Base-by-base conservation (phyloP, 2,113 vertebrate species). In the Tretioscincus oriximinensis region DNA sequence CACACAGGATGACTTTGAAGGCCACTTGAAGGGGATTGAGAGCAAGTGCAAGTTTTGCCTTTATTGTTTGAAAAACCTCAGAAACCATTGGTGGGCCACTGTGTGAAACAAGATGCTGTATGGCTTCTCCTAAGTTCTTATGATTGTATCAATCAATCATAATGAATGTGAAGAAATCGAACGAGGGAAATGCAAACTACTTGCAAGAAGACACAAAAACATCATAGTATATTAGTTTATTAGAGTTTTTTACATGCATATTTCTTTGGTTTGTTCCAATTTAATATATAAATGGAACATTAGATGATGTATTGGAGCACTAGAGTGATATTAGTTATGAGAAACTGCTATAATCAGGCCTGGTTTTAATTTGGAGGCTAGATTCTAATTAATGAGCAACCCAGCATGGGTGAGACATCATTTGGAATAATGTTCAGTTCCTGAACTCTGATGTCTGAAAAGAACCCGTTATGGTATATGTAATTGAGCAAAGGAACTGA, bases 351-450 rank as follows among this genome's bases (percentile, higher is more conserved):
- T 8, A 26, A 26, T 14, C n/a, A 47, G 4, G 54, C 28, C 47
- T 76, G 66, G 45, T 22, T 76, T 81, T 68, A 75, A 76, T 81
- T 81, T 76, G 51, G 65, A 81, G 51, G 61, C 69, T 61, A 69
- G 64, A 81, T 69, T 76, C 60, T 68, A 81, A 81, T 81, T 81
- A 69, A 76, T 61, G 26, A 76, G 41, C 35, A 69, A 28, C 26
- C 61, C 73, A 8, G 29, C 77, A 28, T 14, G 70, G 31, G 54
- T 70, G 71, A 70, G 54, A 63, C 47, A 60, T 76, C 65, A 47
- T 76, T 65, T 9, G 54, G 80, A 69, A 49, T 69, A 69, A 22
- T 75, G 73, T 60, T 81, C 64, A 45, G 63, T 81, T 69, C 22
- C 16, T 70, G 67, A 61, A 35, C 67, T 79, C 24, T 79, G 31